Base-by-base conservation (phyloP, 2,797 vertebrate genomes). In the Brotogeris chrysoptera region DNA sequence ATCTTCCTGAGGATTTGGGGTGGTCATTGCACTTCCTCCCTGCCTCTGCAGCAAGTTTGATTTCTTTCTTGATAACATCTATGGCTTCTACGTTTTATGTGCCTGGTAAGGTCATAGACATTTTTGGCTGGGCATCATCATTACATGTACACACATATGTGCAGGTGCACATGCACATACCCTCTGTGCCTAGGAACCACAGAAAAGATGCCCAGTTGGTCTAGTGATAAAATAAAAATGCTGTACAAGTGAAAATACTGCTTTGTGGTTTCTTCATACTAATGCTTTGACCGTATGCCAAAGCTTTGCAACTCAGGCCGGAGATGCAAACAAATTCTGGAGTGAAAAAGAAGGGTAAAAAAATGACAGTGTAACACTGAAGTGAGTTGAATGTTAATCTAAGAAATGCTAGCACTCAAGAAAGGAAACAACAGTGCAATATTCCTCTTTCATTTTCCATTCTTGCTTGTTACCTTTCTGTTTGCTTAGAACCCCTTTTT, bases 211-310 rank as follows among this genome's bases (percentile, higher is more conserved):
- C 66, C 43, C 53, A 41, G 27, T 68, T 28, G 5, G 52, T 87
- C 82, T 95, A 86, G 91, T 60, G 61, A 82, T 94, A 92, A 95
- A 88, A 93, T 92, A 93, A 93, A 95, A 96, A 76, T 88, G 30
- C 66, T 76, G 8, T 85, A 12, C 9, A 53, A 93, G 70, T 73
- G 90, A 86, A 94, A 39, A 16, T 78, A 52, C 59, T 93, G 47
- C 41, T 89, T 86, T 90, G 46, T 44, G 59, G 70, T 95, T 93
- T 96, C 80, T 80, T 94, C 74, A 38, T 88, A 55, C 38, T 92
- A 95, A 76, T 94, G 39, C 55, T 88, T 91, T 96, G 90, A 95
- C 30, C 70, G 16, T 59, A 85, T 32, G 61, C 84, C 87, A 92
- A 91, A 70, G n/a, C 61, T 80, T 57, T 93, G 77, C 80, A 86